A percentile compares a stretch with the other conserved stretches of the same genome.
phyloP scores from a whole-genome alignment of 2,888 invertebrate species.

The Dugesia japonica region DNA sequence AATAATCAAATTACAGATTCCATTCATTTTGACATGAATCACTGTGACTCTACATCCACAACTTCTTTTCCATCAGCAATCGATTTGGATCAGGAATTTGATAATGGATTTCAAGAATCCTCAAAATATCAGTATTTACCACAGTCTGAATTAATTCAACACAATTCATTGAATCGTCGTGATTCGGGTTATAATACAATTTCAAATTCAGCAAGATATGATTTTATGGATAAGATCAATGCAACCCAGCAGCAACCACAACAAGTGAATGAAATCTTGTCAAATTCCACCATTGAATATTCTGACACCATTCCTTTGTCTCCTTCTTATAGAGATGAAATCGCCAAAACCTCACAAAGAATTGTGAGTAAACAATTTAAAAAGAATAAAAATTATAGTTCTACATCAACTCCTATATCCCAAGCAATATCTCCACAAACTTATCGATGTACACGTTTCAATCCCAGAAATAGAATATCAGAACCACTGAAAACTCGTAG shows the following conservation, averaged over 20 bases:
- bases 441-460: background rate
- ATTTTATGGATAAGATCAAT: background rate
- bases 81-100: background rate
- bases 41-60: background rate
- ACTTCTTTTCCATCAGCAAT: background rate
- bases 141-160: background rate
- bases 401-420: background rate
- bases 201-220: background rate
- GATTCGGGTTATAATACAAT: conserved; percentile 5
- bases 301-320: too few species aligned
- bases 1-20: background rate
- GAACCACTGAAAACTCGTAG: background rate
- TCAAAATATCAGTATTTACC: background rate
- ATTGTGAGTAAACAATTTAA: background rate
- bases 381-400: conserved; percentile 13
- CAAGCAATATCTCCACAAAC: background rate
- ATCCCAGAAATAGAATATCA: background rate
- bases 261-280: background rate
- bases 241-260: too few species aligned
- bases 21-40: background rate
- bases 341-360: background rate
- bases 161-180: background rate
- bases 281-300: background rate
- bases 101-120: background rate
- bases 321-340: background rate